These are phyloP conservation scores for Uloborus plumipes DNA, from an alignment of 2,888 invertebrate genomes.

Conservation along the genomic window DNA sequence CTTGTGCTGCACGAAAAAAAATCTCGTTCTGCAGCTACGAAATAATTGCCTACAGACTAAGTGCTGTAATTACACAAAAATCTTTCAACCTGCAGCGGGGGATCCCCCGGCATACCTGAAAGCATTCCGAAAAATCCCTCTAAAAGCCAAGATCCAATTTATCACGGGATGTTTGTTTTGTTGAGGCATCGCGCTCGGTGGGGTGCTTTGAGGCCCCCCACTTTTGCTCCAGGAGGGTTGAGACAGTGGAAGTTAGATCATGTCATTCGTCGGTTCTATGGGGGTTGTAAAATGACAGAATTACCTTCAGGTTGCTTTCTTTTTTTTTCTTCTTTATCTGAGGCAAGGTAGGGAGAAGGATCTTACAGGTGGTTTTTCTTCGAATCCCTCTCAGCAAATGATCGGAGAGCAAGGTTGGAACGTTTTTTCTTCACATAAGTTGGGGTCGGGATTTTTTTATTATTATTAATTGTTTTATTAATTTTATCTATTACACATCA, in stretches of 20 bases:
- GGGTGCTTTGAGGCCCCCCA: slow-evolving; percentile 19
- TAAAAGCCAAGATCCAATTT: slow-evolving; percentile 33
- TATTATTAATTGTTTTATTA: no score
- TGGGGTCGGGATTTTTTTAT: slow-evolving; percentile 3
- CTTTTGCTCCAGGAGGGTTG: slow-evolving; percentile 11
- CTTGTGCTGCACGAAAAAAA: no score
- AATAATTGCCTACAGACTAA: no score
- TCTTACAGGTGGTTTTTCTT: slow-evolving; percentile 50
- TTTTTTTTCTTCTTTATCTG: slow-evolving; percentile 37
- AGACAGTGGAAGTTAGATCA: slow-evolving; percentile 56
- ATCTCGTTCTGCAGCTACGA: no score
- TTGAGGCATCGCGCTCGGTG: slow-evolving; percentile 10
- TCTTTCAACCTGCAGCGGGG: not conserved
- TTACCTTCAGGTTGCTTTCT: slow-evolving; percentile 1
- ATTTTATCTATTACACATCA: not conserved
- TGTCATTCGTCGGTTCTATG: slow-evolving; percentile 20
- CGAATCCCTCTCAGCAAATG: slow-evolving; percentile 6
- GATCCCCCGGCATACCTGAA: slow-evolving; percentile 14
- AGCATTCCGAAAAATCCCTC: slow-evolving; percentile 4
- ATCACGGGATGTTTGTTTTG: slow-evolving; percentile 56
- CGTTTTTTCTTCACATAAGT: slow-evolving; percentile 18
- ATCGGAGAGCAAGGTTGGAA: slow-evolving; percentile 6
- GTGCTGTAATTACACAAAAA: slow-evolving; percentile 24
- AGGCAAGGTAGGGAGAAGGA: slow-evolving; percentile 10
- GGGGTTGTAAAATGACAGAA: slow-evolving; percentile 42